Conservation (phyloP, 92 coral and sea anemone genomes). For the Heteractis magnifica region DNA sequence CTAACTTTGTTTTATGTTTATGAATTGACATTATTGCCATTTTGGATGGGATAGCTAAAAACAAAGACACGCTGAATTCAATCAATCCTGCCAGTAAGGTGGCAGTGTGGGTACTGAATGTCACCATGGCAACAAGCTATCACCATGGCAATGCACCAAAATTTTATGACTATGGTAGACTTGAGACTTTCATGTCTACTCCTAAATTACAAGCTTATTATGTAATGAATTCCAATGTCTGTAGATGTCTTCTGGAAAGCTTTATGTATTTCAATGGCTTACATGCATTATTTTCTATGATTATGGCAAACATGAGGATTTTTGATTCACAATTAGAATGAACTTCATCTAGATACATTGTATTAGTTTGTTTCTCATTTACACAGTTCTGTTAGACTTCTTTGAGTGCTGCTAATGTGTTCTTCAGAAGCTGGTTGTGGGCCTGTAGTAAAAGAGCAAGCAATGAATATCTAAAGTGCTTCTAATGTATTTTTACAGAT, state of each 20-base stretch:
- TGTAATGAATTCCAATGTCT: not conserved
- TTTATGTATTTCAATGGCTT: not conserved
- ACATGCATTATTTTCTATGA: not conserved
- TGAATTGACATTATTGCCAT: not conserved
- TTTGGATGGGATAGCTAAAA: not conserved
- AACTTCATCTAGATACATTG: not conserved
- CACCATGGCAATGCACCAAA: not conserved
- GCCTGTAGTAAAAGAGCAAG: constrained; percentile 60
- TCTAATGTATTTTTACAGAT: too few relatives aligned
- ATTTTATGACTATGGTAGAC: not conserved
- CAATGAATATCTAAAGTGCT: not conserved
- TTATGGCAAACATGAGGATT: not conserved
- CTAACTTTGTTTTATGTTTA: constrained; percentile 15
- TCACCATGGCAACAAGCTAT: not conserved
- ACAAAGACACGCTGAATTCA: not conserved
- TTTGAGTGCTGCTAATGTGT: constrained; percentile 70
- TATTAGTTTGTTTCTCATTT: not conserved
- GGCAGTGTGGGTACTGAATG: not conserved
- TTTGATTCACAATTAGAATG: not conserved
- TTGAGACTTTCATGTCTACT: not conserved
- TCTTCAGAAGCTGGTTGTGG: constrained; percentile 74
- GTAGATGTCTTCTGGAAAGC: not conserved
- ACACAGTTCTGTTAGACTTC: constrained; percentile 53
- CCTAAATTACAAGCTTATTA: not conserved
- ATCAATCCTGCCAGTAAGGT: not conserved